Conservation (phyloP, 2,797 vertebrate species). For the Leontocebus nigricollis region DNA sequence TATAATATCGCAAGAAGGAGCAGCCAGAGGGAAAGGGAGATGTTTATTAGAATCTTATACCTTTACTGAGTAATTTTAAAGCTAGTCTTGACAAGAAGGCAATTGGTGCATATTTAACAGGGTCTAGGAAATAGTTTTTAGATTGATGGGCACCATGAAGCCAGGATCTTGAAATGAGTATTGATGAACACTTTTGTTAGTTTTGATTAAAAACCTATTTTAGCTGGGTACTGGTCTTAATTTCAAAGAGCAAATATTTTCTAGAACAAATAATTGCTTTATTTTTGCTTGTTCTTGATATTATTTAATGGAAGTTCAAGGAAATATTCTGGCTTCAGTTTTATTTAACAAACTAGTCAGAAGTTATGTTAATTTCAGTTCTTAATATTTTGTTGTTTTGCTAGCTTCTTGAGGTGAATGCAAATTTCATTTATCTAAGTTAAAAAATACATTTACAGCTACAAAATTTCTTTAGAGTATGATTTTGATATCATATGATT, state of each 20-base stretch:
- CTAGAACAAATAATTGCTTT: slow-evolving; percentile 14
- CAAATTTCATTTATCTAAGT: background rate
- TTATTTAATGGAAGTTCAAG: background rate
- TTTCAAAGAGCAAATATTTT: background rate
- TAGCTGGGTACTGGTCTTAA: background rate
- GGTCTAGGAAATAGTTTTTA: background rate
- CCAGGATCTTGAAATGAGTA: background rate
- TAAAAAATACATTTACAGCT: background rate
- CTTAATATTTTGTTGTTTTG: background rate
- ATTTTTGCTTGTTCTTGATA: background rate
- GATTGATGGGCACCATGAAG: background rate
- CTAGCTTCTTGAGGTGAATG: background rate
- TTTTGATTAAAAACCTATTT: slow-evolving; percentile 4
- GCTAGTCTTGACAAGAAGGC: background rate
- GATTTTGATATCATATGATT: background rate
- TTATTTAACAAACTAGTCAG: background rate
- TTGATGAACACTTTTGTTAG: background rate
- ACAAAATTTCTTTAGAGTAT: background rate
- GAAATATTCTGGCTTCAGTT: background rate
- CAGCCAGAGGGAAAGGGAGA: background rate
- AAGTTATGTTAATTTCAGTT: background rate
- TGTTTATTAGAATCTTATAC: background rate
- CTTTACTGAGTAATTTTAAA: background rate
- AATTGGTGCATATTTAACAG: background rate
- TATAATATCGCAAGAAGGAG: background rate